Evolutionary conservation across 2,113 vertebrate species (phyloP), one percentile per base, ranked within the genome.

Genomic region (Gymnorhina tibicen): DNA sequence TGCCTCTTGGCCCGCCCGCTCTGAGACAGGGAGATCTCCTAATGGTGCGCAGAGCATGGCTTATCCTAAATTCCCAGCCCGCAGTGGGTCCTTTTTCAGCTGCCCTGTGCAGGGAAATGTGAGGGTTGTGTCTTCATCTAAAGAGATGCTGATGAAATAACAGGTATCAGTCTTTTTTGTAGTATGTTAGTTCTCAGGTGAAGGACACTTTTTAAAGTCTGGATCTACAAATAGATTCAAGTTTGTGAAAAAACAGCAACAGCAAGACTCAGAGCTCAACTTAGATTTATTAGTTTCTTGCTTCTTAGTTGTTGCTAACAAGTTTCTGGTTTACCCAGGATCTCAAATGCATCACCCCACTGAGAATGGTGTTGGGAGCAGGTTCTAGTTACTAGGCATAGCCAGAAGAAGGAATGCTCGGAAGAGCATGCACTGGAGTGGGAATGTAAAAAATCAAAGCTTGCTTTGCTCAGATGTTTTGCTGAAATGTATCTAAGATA

Each of bases 61-160:
- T 55, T 28, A 17, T 16, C 30, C 21, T 27, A 46, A 1, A 6
- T 50, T 58, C 56, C 41, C 32, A 63, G 32, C 35, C 50, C 0
- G 0, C 39, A 30, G 12, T 16, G 3, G 0, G 33, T 8, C 14
- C 41, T 18, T 14, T 30, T 22, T 56, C 58, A 41, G 21, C 42
- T 72, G 47, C 20, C 42, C 20, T 28, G 1, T 13, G 32, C 22
- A 19, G 27, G 73, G 33, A 62, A 84, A 50, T 1, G 10, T 22
- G 28, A 68, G 11, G 20, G 28, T 33, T 2, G 0, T 33, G 6
- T 50, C 55, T 69, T 66, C 2, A 1, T 37, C 53, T 49, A 33
- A 76, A 73, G 32, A 89, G 24, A 32, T 2, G 1, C 50, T 59
- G 18, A 39, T 39, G 20, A 63, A 76, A 60, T 20, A 73, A 35